phyloP scores from a whole-genome alignment of 2,888 invertebrate species.

The Ectemnius cavifrons region DNA sequence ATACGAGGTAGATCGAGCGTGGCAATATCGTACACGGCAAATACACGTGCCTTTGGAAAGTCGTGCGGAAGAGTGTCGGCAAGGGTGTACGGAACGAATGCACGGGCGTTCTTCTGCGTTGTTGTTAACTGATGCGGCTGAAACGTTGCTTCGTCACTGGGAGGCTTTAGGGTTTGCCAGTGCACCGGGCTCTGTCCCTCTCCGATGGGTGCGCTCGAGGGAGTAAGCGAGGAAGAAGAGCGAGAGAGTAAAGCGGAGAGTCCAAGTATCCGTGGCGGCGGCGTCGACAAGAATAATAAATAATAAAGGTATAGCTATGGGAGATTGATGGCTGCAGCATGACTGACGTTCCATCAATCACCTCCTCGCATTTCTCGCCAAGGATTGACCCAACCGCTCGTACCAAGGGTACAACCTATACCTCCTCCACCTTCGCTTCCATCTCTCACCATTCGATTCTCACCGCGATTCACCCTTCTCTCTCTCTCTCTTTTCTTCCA shows the following conservation, averaged over 20 bases:
- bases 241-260: slow-evolving; percentile 35
- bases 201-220: no score
- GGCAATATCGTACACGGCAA: no score
- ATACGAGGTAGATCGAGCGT: no score
- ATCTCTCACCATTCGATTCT: slow-evolving; percentile 27
- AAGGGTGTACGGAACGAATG: not conserved
- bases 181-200: slow-evolving; percentile 35
- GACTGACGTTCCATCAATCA: slow-evolving; percentile 78
- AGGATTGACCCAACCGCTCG: slow-evolving; percentile 61
- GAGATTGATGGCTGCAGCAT: slow-evolving; percentile 77
- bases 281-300: slow-evolving; percentile 71
- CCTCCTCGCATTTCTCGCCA: slow-evolving; percentile 63
- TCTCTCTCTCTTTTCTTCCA: slow-evolving; percentile 15
- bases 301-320: slow-evolving; percentile 70
- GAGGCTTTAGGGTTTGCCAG: slow-evolving; percentile 64
- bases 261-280: slow-evolving; percentile 60
- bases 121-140: not conserved
- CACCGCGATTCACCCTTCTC: slow-evolving; percentile 28
- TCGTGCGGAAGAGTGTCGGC: not conserved
- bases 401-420: slow-evolving; percentile 10
- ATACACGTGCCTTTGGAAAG: no score
- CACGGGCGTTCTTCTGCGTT: not conserved
- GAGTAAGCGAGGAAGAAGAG: not conserved
- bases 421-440: slow-evolving; percentile 36
- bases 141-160: slow-evolving; percentile 69